Conservation (phyloP, 2,888 invertebrate species). For the Euproctis similis region DNA sequence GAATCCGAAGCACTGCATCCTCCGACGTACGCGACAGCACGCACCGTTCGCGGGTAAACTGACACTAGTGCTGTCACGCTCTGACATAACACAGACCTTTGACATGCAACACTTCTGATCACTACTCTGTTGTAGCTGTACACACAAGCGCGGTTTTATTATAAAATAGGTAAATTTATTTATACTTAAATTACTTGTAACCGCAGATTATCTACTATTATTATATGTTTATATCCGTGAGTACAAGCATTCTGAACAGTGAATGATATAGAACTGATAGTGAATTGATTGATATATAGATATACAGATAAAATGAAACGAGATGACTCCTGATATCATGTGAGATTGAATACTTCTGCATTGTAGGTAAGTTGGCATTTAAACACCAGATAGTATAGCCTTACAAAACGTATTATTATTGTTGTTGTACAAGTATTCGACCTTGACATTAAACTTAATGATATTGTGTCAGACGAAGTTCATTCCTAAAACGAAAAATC, state of each 20-base stretch:
- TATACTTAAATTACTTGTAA: too few species aligned
- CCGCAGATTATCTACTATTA: too few species aligned
- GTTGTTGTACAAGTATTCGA: too few species aligned
- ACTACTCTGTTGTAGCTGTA: constrained; percentile 26
- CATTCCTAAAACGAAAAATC: too few species aligned
- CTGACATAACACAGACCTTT: constrained; percentile 56
- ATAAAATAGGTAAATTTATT: too few species aligned
- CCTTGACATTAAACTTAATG: too few species aligned
- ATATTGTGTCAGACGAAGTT: too few species aligned
- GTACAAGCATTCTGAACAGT: constrained; percentile 41
- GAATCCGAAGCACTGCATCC: constrained; percentile 70
- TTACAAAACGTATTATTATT: too few species aligned
- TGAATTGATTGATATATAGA: constrained; percentile 41
- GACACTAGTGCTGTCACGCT: constrained; percentile 56
- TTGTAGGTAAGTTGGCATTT: too few species aligned
- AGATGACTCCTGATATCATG: constrained; percentile 39
- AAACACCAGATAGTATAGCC: too few species aligned
- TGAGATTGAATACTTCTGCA: constrained; percentile 7
- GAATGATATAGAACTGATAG: constrained; percentile 35
- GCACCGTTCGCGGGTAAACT: constrained; percentile 47
- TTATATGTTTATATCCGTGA: constrained; percentile 11
- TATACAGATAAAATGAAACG: constrained; percentile 41
- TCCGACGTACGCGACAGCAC: constrained; percentile 65
- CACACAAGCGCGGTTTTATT: constrained; percentile 25
- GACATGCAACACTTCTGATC: constrained; percentile 47